Evolutionary conservation across 1,140 invertebrate genomes (phyloP).

Genomic region (Vanessa tameamea): DNA sequence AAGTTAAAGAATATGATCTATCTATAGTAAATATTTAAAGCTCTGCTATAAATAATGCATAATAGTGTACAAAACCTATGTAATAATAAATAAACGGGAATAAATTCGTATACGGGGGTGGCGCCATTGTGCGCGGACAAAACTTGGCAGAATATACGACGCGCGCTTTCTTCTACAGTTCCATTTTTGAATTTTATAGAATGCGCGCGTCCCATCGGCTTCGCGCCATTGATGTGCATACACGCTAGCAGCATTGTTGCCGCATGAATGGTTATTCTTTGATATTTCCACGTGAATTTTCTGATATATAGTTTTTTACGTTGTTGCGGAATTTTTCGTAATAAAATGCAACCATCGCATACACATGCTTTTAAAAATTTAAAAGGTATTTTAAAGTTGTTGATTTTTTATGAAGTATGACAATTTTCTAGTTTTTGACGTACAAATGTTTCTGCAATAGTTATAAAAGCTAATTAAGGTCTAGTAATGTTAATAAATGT

Average conservation of each 20-base stretch:
- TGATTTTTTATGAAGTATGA: neutral
- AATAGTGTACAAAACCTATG: constrained; percentile 30
- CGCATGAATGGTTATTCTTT: constrained; percentile 36
- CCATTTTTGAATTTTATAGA: constrained; percentile 44
- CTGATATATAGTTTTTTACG: constrained; percentile 25
- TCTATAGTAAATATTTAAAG: neutral
- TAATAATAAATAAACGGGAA: constrained; percentile 37
- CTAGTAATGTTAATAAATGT: no score
- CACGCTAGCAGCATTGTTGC: constrained; percentile 34
- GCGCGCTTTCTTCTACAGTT: constrained; percentile 38
- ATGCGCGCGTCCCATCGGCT: constrained; percentile 34
- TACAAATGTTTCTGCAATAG: neutral
- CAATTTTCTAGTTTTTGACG: neutral
- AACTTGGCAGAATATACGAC: constrained; percentile 37
- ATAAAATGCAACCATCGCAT: constrained; percentile 19
- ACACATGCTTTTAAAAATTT: constrained; percentile 12
- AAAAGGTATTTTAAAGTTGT: constrained; percentile 12
- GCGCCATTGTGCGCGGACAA: constrained; percentile 27
- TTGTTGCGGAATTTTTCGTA: constrained; percentile 22
- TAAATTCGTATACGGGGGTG: constrained; percentile 32
- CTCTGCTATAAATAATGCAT: constrained; percentile 18
- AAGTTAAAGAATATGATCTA: neutral
- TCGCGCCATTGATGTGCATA: constrained; percentile 32
- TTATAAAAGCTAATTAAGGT: neutral
- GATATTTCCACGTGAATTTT: constrained; percentile 40